Evolutionary conservation across 2,113 vertebrate species (phyloP).

Genomic region (Castor canadensis): DNA sequence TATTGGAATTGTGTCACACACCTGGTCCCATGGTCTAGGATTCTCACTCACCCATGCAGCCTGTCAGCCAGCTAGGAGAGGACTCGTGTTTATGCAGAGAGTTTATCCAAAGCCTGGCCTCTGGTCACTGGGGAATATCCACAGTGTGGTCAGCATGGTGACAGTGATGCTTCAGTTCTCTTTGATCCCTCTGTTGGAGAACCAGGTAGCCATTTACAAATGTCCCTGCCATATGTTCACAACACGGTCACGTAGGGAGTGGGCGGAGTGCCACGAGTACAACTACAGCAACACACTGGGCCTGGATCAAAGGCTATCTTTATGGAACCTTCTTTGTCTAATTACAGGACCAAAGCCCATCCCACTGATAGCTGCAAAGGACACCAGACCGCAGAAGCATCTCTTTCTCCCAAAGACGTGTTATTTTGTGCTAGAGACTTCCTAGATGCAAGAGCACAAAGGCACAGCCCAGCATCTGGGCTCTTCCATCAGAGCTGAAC

Average conservation of each 20-base stretch:
- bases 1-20: neutral
- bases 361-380: conserved; percentile 21
- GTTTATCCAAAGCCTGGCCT: neutral
- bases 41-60: neutral
- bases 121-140: neutral
- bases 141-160: rapidly evolving
- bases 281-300: too few species aligned
- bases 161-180: rapidly evolving
- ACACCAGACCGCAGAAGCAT: neutral
- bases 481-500: conserved; percentile 49
- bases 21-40: neutral
- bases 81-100: neutral
- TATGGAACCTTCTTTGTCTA: neutral
- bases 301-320: neutral
- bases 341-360: conserved; percentile 63
- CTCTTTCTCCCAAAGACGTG: conserved; percentile 43
- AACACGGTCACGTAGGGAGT: too few species aligned
- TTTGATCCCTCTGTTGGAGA: neutral
- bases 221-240: neutral
- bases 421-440: conserved; percentile 60
- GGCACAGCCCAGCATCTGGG: conserved; percentile 49
- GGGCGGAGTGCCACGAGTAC: neutral
- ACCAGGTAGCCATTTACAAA: neutral
- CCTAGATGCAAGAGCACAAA: conserved; percentile 48
- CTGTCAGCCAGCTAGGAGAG: neutral